Evolutionary conservation across 2,113 vertebrate species (phyloP).

Genomic region (Sciurus niger): DNA sequence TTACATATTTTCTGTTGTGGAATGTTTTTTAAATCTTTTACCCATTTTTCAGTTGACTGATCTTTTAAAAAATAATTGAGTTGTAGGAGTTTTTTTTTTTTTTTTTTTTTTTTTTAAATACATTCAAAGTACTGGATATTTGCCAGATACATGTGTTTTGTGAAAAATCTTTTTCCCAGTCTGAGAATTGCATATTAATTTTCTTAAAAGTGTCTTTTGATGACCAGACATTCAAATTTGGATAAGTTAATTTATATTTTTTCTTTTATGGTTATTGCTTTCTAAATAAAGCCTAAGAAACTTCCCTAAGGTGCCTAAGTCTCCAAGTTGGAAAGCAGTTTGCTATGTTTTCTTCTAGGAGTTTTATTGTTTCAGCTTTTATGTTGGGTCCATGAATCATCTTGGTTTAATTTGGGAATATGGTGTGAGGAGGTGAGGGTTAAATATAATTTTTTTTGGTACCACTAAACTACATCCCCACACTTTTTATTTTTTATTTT

Average conservation of each 20-base stretch:
- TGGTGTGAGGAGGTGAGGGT: too few relatives aligned
- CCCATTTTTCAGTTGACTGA: not conserved
- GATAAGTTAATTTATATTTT: not conserved
- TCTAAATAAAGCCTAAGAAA: slow-evolving; percentile 14
- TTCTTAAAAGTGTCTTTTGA: not conserved
- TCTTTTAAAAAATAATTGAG: slow-evolving; percentile 1
- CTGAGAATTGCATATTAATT: slow-evolving; percentile 37
- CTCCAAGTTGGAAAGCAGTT: not conserved
- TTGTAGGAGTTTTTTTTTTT: not conserved
- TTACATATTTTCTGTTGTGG: not conserved
- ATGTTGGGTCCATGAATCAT: not conserved
- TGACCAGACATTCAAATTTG: not conserved
- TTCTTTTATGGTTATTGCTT: slow-evolving; percentile 24
- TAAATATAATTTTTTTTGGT: too few relatives aligned
- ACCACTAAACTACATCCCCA: too few relatives aligned
- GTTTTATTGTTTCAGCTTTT: not conserved
- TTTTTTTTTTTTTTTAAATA: too few relatives aligned
- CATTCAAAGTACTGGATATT: not conserved
- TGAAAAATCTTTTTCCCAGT: not conserved
- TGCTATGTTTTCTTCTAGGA: slow-evolving; percentile 13
- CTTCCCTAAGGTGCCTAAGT: not conserved
- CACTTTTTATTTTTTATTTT: too few relatives aligned
- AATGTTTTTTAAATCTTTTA: not conserved
- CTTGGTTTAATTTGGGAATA: not conserved
- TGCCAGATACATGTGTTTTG: not conserved